A percentile compares a stretch with the other conserved stretches of the same genome.
Conservation (phyloP, 2,113 vertebrate genomes). For the Craseonycteris thonglongyai region DNA sequence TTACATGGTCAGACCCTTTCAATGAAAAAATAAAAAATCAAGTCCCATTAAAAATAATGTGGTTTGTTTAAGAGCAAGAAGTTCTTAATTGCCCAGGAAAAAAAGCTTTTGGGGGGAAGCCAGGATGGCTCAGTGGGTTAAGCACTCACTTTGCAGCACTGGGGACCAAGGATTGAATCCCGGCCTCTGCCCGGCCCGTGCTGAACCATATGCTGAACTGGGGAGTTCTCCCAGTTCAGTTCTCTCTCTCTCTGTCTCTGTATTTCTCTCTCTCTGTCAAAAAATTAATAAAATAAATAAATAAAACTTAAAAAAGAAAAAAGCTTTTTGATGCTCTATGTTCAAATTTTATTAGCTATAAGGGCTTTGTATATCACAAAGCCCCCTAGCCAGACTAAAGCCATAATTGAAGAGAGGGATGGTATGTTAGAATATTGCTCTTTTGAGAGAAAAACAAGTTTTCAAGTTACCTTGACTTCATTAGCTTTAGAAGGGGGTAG, state of each 20-base stretch:
- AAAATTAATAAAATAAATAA: too few relatives aligned
- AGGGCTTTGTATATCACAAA: not conserved
- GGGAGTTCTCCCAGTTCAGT: too few relatives aligned
- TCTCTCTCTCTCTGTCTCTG: too few relatives aligned
- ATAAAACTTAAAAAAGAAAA: not conserved
- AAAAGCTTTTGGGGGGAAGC: too few relatives aligned
- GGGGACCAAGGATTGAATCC: too few relatives aligned
- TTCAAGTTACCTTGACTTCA: not conserved
- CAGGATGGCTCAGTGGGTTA: too few relatives aligned
- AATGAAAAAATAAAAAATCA: not conserved
- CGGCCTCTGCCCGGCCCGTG: too few relatives aligned
- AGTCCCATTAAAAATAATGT: not conserved
- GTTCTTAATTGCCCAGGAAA: constrained; percentile 5
- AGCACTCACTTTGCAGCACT: too few relatives aligned
- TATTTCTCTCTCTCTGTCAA: too few relatives aligned
- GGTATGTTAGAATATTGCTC: not conserved
- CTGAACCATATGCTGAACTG: too few relatives aligned
- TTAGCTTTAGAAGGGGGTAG: not conserved
- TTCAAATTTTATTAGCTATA: not conserved
- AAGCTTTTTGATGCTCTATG: not conserved
- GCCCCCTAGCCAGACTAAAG: not conserved
- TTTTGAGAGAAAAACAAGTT: constrained; percentile 34
- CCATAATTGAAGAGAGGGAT: not conserved
- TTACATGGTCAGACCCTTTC: not conserved
- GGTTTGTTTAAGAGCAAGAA: not conserved